phyloP scores from a whole-genome alignment of 2,113 vertebrate species.

The human (Homo sapiens) region GRCh38 chr7:2363501-2364000 shows the following conservation, averaged over 20 bases:
- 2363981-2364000: no score
- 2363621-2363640: slow-evolving; percentile 90
- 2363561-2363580: accelerated
- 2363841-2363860: neutral
- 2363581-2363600: neutral
- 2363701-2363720: slow-evolving; percentile 96
- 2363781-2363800: neutral
- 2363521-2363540: accelerated
- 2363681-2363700: slow-evolving; percentile 98
- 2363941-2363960: neutral
- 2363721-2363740: slow-evolving; percentile 96
- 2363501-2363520: no score
- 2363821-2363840: neutral
- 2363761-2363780: slow-evolving; percentile 81
- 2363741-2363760: slow-evolving; percentile 94
- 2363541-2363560: accelerated
- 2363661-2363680: slow-evolving; percentile 98
- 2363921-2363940: neutral
- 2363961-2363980: neutral
- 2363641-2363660: slow-evolving; percentile 97
- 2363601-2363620: neutral
- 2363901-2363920: neutral
- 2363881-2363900: neutral
- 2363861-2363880: neutral
- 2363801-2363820: neutral